phyloP scores from a whole-genome alignment of 2,113 vertebrate genomes.

The Pangasianodon gigas region DNA sequence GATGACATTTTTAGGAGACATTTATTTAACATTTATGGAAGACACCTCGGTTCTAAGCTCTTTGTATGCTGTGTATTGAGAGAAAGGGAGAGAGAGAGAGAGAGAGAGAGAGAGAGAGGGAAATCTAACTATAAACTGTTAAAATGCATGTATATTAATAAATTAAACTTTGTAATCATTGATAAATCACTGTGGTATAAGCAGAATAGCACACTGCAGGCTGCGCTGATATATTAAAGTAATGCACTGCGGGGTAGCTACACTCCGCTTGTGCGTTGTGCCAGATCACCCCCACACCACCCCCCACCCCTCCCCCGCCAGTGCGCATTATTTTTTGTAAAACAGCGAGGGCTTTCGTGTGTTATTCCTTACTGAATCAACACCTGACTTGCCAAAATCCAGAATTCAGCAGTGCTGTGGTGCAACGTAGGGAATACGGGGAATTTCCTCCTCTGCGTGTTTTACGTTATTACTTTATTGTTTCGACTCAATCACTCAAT shows the following conservation, averaged over 20 bases:
- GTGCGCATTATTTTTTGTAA: too few species aligned
- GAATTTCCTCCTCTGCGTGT: background rate
- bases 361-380: background rate
- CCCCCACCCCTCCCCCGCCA: too few species aligned
- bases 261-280: background rate
- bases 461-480: background rate
- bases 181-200: background rate
- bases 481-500: background rate
- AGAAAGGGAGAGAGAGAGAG: too few species aligned
- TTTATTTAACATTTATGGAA: too few species aligned
- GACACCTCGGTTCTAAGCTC: too few species aligned
- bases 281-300: background rate
- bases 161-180: background rate
- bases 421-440: background rate
- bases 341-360: too few species aligned
- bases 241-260: background rate
- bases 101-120: too few species aligned
- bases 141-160: background rate
- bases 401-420: background rate
- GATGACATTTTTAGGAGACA: too few species aligned
- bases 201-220: background rate
- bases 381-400: background rate
- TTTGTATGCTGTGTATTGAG: too few species aligned
- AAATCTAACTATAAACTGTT: too few species aligned
- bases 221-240: background rate